Base-by-base conservation (phyloP, 2,797 vertebrate species). In the Eidolon dupreanum region DNA sequence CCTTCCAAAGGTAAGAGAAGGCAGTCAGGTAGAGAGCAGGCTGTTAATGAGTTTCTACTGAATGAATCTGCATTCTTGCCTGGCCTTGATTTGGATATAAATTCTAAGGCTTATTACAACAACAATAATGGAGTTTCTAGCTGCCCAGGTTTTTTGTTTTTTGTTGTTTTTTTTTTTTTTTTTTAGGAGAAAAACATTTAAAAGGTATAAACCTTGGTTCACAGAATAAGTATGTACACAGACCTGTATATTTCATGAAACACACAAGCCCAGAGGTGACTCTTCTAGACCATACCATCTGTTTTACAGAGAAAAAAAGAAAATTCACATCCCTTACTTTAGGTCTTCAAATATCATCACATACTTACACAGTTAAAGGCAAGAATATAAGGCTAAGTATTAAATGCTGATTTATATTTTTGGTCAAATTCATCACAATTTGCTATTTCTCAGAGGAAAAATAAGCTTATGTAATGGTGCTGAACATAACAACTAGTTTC, bases 371-470 rank as follows among this genome's bases (percentile, higher is more conserved):
- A 63, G 38, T 55, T 53, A 78, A 73, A 49, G 33, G 13, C 46
- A 82, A 85, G 26, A 55, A 3, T 26, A 51, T 59, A 33, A 88
- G 49, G 61, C 8, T 68, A 63, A 57, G 24, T 51, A 73, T 0
- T 71, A 8, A 68, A 74, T 24, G 33, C 41, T n/a, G 24, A 97
- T 57, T 51, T 93, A 26, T 13, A 53, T n/a, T 79, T 92, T 90
- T 33, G 2, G 38, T 66, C 73, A 94, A 83, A 46, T 5, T 53
- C 75, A 75, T 91, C 17, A 63, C 13, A 84, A 88, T 46, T 68
- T 88, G 68, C 16, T n/a, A 90, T 74, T 70, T 90, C 33, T 24
- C 88, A 74, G 33, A 84, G 36, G 66, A 63, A 93, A 89, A 89
- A 82, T 38, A 92, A 93, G 66, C 22, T 59, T 49, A 59, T 4